Percentiles rank a stretch among this genome's conserved stretches.
These are phyloP conservation scores for Hypselothyrea guttata DNA, from an alignment of 2,888 invertebrate genomes.

Conservation along the genomic window DNA sequence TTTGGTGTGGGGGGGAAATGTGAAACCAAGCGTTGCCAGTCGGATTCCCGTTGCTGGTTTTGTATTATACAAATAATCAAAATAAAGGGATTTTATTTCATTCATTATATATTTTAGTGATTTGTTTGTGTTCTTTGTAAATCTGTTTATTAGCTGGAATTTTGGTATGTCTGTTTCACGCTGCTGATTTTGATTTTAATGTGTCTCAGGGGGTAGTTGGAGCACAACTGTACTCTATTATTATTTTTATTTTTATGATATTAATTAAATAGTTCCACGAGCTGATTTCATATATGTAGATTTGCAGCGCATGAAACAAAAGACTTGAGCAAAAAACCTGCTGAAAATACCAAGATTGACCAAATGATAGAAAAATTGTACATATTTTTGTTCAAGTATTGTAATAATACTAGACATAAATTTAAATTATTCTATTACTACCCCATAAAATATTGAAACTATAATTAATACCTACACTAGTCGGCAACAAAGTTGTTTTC, in stretches of 20 bases:
- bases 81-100: conserved; percentile 51
- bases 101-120: conserved; percentile 34
- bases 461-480: background rate
- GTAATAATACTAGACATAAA: too few relatives aligned
- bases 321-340: conserved; percentile 40
- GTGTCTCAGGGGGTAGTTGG: too few relatives aligned
- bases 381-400: background rate
- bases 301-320: conserved; percentile 35
- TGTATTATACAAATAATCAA: conserved; percentile 31
- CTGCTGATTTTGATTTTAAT: conserved; percentile 43
- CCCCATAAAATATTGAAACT: background rate
- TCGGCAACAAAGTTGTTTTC: conserved; percentile 23
- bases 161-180: conserved; percentile 57
- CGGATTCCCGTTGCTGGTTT: conserved; percentile 33
- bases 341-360: background rate
- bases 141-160: conserved; percentile 71
- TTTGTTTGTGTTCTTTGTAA: conserved; percentile 38
- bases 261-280: conserved; percentile 54
- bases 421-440: background rate
- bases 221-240: background rate
- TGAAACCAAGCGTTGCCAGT: conserved; percentile 74
- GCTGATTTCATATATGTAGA: conserved; percentile 22
- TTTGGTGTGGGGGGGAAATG: conserved; percentile 57
- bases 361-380: background rate
- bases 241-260: conserved; percentile 6